Percentiles rank a stretch among this genome's conserved stretches.
These are phyloP conservation scores for Psephotus haematonotus DNA, from an alignment of 2,113 vertebrate species.

Conservation along the genomic window DNA sequence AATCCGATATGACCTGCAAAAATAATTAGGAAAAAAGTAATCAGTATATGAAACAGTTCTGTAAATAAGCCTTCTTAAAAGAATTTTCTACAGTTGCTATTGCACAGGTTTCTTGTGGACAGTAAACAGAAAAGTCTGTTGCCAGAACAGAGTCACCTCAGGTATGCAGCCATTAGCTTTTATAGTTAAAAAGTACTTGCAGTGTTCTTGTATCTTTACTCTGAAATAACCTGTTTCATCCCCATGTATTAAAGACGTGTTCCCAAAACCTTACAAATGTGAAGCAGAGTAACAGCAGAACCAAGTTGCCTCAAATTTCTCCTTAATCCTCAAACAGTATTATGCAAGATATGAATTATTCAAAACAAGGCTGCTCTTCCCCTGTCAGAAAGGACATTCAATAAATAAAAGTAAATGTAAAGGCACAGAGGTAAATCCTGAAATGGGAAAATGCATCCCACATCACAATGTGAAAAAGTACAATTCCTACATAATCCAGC, in stretches of 20 bases:
- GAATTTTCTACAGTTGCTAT: neutral
- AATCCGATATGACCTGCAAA: slow-evolving; percentile 54
- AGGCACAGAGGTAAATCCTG: neutral
- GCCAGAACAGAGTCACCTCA: neutral
- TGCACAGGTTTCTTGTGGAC: neutral
- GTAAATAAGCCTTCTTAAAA: neutral
- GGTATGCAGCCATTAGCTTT: neutral
- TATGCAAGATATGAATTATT: neutral
- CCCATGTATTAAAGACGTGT: neutral
- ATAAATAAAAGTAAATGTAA: neutral
- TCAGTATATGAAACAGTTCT: neutral
- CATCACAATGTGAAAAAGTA: neutral
- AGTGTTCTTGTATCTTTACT: neutral
- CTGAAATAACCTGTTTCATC: neutral
- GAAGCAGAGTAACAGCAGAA: neutral
- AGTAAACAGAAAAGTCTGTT: neutral
- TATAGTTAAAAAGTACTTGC: neutral
- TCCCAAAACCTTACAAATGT: neutral
- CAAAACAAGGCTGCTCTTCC: neutral
- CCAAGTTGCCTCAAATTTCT: neutral
- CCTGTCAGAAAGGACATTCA: neutral
- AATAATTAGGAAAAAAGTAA: slow-evolving; percentile 45
- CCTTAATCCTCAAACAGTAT: neutral
- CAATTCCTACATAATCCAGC: neutral
- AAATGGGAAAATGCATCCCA: neutral